A percentile compares a stretch with the other conserved stretches of the same genome.
Evolutionary conservation across 2,888 invertebrate species (phyloP).

Genomic region (Mythimna ferrago): DNA sequence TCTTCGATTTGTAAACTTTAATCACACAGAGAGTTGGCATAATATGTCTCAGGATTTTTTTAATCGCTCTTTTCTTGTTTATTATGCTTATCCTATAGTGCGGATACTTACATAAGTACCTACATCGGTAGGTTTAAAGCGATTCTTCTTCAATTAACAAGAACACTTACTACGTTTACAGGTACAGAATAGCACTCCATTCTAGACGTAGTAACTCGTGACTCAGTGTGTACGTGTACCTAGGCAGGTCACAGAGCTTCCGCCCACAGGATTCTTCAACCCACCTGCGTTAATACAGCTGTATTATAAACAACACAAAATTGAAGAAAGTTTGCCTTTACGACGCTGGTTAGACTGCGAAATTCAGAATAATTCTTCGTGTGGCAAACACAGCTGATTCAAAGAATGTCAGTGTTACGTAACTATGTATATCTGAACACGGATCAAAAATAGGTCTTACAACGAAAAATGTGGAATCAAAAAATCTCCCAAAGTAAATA

Average conservation of each 20-base stretch:
- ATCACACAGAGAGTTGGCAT: too few species aligned
- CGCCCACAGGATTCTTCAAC: slow-evolving; percentile 27
- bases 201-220: slow-evolving; percentile 23
- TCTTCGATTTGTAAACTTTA: too few species aligned
- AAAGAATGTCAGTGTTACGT: slow-evolving; percentile 19
- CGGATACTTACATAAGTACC: too few species aligned
- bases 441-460: slow-evolving; percentile 7
- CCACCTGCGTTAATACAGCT: slow-evolving; percentile 32
- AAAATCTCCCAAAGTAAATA: not conserved
- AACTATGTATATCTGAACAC: not conserved
- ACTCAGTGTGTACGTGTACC: slow-evolving; percentile 34
- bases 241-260: slow-evolving; percentile 45
- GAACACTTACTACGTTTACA: not conserved
- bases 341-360: slow-evolving; percentile 7
- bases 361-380: slow-evolving; percentile 7
- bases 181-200: slow-evolving; percentile 27
- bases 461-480: slow-evolving; percentile 3
- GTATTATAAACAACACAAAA: slow-evolving; percentile 30
- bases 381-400: slow-evolving; percentile 2
- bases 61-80: too few species aligned
- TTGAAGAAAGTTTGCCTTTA: slow-evolving; percentile 9
- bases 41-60: too few species aligned
- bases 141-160: not conserved
- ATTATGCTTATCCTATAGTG: too few species aligned
- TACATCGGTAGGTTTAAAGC: too few species aligned